Conservation (phyloP, 2,888 invertebrate genomes). For the Chloroclystis v-ata region DNA sequence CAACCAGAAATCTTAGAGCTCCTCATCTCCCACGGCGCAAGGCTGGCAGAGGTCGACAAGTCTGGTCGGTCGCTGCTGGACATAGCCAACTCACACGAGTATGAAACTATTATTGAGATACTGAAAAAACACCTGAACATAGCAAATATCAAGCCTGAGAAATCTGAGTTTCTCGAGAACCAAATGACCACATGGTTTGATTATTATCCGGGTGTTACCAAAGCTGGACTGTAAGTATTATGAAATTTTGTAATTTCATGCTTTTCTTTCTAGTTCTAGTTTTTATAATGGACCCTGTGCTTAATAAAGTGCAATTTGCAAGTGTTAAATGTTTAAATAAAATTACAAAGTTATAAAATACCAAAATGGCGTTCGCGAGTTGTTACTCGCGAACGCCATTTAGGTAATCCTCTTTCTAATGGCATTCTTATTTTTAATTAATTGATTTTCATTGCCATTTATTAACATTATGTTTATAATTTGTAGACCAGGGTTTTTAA, state of each 20-base stretch:
- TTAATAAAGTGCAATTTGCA: no score
- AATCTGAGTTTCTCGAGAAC: constrained; percentile 26
- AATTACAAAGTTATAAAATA: no score
- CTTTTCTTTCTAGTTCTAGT: no score
- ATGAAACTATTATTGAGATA: constrained; percentile 62
- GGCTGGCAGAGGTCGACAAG: constrained; percentile 69
- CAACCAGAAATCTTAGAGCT: constrained; percentile 72
- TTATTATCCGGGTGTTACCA: constrained; percentile 68
- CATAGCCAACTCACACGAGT: constrained; percentile 75
- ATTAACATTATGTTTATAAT: no score
- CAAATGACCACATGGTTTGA: constrained; percentile 64
- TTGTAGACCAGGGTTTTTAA: no score
- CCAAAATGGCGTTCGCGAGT: no score
- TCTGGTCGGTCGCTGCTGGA: constrained; percentile 69
- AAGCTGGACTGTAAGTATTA: constrained; percentile 47
- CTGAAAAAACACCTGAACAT: constrained; percentile 55
- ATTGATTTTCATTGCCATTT: no score
- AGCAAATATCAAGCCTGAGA: constrained; percentile 31
- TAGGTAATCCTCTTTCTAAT: no score
- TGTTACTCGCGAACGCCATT: no score
- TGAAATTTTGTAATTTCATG: neutral
- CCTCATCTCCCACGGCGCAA: constrained; percentile 74
- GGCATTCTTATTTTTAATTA: no score
- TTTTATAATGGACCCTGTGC: no score
- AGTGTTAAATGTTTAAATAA: no score